Evolutionary conservation across 2,113 vertebrate species (phyloP).

Genomic region (Axis porcinus): DNA sequence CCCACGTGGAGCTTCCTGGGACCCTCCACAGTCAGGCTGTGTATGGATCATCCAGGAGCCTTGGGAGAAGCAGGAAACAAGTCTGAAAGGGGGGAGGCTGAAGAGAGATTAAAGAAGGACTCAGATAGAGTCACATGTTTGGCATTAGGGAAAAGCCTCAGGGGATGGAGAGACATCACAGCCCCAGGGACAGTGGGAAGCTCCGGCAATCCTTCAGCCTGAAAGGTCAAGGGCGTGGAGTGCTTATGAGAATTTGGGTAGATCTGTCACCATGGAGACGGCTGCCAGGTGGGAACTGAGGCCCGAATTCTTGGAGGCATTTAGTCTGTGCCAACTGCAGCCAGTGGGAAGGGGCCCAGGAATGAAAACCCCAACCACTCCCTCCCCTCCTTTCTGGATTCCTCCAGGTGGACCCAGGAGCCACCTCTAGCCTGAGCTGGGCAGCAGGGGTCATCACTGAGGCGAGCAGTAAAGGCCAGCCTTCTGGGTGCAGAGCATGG

Average conservation of each 20-base stretch:
- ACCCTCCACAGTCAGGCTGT: neutral
- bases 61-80: neutral
- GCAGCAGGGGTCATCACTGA: neutral
- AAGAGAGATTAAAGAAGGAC: neutral
- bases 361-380: neutral
- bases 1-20: accelerated
- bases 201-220: neutral
- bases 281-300: neutral
- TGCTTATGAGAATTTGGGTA: neutral
- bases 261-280: neutral
- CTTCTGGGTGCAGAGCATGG: neutral
- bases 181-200: neutral
- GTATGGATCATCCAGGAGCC: neutral
- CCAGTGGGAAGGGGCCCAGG: neutral
- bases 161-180: neutral
- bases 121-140: neutral
- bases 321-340: neutral
- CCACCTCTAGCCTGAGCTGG: neutral
- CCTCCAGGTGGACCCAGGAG: neutral
- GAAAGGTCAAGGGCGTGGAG: neutral
- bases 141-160: neutral
- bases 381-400: neutral
- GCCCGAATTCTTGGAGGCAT: neutral
- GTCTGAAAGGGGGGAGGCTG: accelerated
- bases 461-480: neutral